These are phyloP conservation scores for Sebastolobus altivelis DNA, from an alignment of 2,797 vertebrate genomes.

Conservation along the genomic window DNA sequence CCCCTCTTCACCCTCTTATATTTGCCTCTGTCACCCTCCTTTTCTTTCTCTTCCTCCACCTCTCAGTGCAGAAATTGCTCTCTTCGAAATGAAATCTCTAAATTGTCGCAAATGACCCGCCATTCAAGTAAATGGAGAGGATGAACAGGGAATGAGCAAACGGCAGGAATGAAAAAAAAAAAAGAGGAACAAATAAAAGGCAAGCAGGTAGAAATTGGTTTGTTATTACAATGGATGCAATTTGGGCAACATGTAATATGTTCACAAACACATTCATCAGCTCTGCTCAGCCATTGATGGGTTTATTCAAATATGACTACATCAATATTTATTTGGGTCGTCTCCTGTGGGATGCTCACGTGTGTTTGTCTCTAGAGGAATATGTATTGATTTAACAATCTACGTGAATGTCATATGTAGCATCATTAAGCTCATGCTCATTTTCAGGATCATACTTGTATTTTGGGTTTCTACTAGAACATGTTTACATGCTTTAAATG, in stretches of 20 bases:
- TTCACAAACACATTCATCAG: conserved; percentile 26
- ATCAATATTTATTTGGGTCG: neutral
- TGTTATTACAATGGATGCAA: conserved; percentile 4
- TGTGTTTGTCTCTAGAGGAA: conserved; percentile 4
- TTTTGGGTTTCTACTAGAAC: no score
- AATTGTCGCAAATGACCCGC: conserved; percentile 39
- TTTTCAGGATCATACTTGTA: neutral
- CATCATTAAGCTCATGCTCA: neutral
- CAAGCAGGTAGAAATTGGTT: neutral
- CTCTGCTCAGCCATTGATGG: conserved; percentile 1
- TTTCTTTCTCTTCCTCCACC: conserved; percentile 7
- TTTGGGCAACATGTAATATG: neutral
- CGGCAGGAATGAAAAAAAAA: neutral
- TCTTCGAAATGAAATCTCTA: conserved; percentile 27
- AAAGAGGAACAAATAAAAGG: neutral
- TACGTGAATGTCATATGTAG: neutral
- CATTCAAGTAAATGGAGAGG: conserved; percentile 37
- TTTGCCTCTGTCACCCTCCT: neutral
- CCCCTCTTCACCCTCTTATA: conserved; percentile 19
- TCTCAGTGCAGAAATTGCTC: conserved; percentile 25
- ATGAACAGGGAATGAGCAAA: conserved; percentile 47
- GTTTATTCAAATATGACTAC: conserved; percentile 7
- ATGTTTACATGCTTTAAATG: no score
- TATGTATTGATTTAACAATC: conserved; percentile 8
- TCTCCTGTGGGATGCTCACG: neutral